Percentiles rank a stretch among this genome's conserved stretches.
These are phyloP conservation scores for Hydropotes inermis DNA, from an alignment of 2,113 vertebrate species.

Conservation along the genomic window DNA sequence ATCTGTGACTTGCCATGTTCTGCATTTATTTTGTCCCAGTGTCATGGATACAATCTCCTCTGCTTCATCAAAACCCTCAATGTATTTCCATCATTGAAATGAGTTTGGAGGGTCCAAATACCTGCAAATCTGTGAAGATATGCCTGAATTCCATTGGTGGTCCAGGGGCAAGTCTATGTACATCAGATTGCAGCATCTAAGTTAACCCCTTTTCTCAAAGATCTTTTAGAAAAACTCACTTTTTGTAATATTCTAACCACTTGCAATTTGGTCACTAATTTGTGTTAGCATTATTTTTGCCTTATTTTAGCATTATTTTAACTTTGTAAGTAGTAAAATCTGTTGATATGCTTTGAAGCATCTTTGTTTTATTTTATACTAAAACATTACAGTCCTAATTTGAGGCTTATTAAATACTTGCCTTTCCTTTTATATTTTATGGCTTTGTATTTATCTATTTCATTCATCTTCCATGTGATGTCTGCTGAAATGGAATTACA, in stretches of 20 bases:
- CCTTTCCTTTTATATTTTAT: background rate
- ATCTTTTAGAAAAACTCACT: background rate
- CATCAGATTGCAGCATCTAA: background rate
- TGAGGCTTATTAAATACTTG: background rate
- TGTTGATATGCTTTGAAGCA: background rate
- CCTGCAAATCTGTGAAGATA: background rate
- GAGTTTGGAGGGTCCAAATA: background rate
- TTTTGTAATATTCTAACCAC: background rate
- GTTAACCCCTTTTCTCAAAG: background rate
- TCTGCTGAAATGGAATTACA: background rate
- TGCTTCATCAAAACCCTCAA: background rate
- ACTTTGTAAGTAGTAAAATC: background rate
- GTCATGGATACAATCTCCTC: background rate
- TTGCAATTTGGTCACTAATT: background rate
- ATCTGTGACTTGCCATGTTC: background rate
- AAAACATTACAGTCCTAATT: background rate
- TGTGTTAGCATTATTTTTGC: background rate
- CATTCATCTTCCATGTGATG: background rate
- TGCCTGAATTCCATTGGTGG: accelerated
- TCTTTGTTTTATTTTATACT: background rate
- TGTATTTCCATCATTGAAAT: background rate
- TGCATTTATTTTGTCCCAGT: background rate
- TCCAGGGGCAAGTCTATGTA: background rate
- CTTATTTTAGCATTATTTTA: background rate
- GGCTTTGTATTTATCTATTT: background rate